Conservation (phyloP, 2,797 vertebrate genomes). For the Lutra lutra region DNA sequence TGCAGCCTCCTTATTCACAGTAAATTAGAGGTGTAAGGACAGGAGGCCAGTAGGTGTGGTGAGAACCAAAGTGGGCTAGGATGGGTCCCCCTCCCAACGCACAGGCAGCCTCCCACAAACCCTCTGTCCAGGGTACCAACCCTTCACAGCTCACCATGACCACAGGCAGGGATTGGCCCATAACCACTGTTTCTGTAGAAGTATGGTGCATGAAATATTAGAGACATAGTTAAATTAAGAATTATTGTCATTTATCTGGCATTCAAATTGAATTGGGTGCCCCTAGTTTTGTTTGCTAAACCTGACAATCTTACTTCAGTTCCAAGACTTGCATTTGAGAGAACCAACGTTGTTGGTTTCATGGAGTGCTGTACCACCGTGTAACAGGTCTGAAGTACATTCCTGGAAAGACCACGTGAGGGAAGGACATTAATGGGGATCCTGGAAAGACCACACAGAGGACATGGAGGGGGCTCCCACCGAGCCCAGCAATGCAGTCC, state of each 20-base stretch:
- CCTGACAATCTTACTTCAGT: not conserved
- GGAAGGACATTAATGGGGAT: too few species aligned
- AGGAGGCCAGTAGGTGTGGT: not conserved
- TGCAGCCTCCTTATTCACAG: not conserved
- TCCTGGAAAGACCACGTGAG: not conserved
- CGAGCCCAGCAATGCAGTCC: not conserved
- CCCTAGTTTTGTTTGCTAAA: not conserved
- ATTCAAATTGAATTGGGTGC: not conserved
- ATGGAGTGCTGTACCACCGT: not conserved
- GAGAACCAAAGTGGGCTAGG: not conserved
- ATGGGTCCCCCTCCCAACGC: not conserved
- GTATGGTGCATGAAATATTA: not conserved
- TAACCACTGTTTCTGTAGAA: not conserved
- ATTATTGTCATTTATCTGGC: not conserved
- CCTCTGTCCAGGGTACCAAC: not conserved
- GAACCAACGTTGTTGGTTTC: not conserved
- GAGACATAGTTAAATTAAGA: not conserved
- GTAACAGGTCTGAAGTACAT: not conserved
- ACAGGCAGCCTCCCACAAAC: not conserved
- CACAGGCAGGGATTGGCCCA: not conserved
- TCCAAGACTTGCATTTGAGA: not conserved
- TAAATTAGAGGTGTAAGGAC: not conserved
- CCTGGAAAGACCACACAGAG: accelerated
- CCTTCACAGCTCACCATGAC: not conserved
- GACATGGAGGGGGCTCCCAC: too few species aligned